These are phyloP conservation scores for Lycaon pictus DNA, from an alignment of 2,113 vertebrate genomes.

Conservation along the genomic window DNA sequence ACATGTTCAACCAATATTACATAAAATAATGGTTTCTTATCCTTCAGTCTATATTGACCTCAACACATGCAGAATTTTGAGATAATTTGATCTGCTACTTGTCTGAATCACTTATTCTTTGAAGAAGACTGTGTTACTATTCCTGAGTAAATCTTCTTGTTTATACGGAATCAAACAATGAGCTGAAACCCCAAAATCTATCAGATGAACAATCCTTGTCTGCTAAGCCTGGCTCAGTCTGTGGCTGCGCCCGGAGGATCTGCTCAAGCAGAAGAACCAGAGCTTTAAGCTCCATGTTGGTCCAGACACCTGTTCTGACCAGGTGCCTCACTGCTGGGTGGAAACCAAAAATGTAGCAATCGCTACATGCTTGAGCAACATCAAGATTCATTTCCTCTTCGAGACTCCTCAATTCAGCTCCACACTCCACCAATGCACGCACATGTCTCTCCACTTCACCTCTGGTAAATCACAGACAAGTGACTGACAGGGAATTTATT, in stretches of 20 bases:
- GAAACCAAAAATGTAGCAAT: not conserved
- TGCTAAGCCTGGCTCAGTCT: not conserved
- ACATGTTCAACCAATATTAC: not conserved
- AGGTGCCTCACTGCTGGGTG: not conserved
- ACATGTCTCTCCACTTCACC: not conserved
- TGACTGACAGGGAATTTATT: not conserved
- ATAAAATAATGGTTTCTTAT: not conserved
- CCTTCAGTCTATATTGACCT: not conserved
- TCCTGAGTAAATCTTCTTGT: constrained; percentile 29
- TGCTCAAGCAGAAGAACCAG: not conserved
- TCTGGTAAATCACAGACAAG: not conserved
- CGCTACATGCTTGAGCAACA: not conserved
- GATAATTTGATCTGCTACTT: not conserved
- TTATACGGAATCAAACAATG: constrained; percentile 18
- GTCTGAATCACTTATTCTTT: constrained; percentile 15
- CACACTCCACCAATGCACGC: not conserved
- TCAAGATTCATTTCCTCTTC: not conserved
- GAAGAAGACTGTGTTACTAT: constrained; percentile 15
- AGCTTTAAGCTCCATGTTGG: not conserved
- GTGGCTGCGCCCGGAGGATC: not conserved
- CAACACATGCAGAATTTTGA: not conserved
- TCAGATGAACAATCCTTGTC: not conserved
- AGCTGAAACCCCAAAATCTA: constrained; percentile 6
- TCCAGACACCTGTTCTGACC: not conserved
- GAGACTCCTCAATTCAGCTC: not conserved